Evolutionary conservation across 2,888 invertebrate genomes (phyloP).

Genomic region (Drepanosiphum platanoidis): DNA sequence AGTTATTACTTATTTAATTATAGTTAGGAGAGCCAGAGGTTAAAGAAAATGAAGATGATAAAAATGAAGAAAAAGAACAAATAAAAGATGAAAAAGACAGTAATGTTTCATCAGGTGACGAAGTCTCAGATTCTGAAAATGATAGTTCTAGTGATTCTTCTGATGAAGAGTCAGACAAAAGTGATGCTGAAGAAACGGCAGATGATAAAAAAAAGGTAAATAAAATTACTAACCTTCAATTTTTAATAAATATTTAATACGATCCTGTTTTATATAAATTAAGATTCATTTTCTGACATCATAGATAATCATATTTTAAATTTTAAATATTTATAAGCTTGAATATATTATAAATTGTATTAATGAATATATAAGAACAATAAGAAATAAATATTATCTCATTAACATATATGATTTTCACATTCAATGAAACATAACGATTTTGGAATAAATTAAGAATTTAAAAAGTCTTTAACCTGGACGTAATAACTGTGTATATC

Average conservation of each 20-base stretch:
- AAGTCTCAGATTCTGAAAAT: conserved; percentile 66
- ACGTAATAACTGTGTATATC: not conserved
- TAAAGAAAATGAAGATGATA: conserved; percentile 63
- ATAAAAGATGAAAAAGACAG: conserved; percentile 63
- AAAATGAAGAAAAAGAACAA: conserved; percentile 64
- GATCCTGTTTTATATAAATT: not conserved
- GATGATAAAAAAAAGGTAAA: conserved; percentile 67
- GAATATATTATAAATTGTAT: too few species aligned
- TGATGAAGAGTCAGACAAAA: conserved; percentile 70
- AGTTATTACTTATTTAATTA: not conserved
- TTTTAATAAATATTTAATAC: not conserved
- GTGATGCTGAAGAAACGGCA: conserved; percentile 70
- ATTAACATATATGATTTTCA: not conserved
- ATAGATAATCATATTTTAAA: not conserved
- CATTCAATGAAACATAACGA: not conserved
- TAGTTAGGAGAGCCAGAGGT: conserved; percentile 64
- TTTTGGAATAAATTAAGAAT: not conserved
- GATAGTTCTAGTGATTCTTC: conserved; percentile 69
- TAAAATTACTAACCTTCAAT: too few species aligned
- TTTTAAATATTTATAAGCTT: too few species aligned
- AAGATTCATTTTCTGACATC: not conserved
- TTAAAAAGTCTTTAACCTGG: not conserved
- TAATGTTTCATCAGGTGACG: conserved; percentile 56
- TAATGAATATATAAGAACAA: not conserved
- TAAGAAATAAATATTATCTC: not conserved